Conservation (phyloP, 2,113 vertebrate genomes). For the Hydropotes inermis region DNA sequence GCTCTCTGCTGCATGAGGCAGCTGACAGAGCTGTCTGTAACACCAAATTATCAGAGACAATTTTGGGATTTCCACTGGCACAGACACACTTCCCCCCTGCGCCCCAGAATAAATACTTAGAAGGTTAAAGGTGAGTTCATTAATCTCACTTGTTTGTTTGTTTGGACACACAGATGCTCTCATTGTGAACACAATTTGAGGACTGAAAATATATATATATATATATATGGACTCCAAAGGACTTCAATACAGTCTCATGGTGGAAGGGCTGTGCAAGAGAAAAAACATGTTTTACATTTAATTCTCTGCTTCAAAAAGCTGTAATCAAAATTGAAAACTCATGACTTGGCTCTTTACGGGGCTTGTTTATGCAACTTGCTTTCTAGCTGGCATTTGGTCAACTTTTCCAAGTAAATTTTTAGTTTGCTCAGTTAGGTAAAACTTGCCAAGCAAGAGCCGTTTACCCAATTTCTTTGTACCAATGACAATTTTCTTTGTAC, state of each 20-base stretch:
- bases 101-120: conserved; percentile 47
- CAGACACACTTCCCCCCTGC: conserved; percentile 54
- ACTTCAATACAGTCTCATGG: background rate
- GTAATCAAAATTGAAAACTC: background rate
- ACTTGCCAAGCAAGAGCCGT: background rate
- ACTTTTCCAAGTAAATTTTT: conserved; percentile 13
- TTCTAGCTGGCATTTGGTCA: conserved; percentile 1
- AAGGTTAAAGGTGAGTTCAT: conserved; percentile 68
- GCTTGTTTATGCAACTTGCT: background rate
- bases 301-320: conserved; percentile 20
- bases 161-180: conserved; percentile 64
- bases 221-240: background rate
- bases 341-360: background rate
- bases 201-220: background rate
- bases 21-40: conserved; percentile 67
- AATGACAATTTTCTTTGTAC: background rate
- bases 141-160: conserved; percentile 67
- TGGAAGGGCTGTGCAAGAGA: background rate
- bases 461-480: background rate
- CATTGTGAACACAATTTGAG: conserved; percentile 59
- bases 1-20: background rate
- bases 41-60: conserved; percentile 66
- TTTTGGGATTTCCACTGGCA: conserved; percentile 58
- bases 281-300: background rate
- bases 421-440: conserved; percentile 28